Evolutionary conservation across 2,888 invertebrate species (phyloP), one percentile per base, ranked within the genome.

Genomic region (Malachius bipustulatus): DNA sequence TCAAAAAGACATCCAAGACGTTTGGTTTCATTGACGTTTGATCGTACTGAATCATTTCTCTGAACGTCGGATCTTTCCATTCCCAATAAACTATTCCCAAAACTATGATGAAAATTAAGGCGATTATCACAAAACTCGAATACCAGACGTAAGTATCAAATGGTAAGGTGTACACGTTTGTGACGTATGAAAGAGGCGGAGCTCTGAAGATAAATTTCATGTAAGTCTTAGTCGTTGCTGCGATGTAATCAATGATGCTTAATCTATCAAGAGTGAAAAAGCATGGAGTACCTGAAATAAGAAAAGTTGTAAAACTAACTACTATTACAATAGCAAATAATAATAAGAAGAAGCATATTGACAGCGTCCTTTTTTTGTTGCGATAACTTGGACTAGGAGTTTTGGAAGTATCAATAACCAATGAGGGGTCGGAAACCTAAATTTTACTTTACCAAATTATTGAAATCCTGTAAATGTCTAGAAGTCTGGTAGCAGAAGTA

Each of bases 81-180:
- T 39, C 39, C 39, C 39, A 39, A 16, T 16, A 14, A 4, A 31
- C 26, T 2, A 39, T 37, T 2, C 30, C 11, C 12, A 37, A 39
- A 15, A 34, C 24, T 9, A 34, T 29, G 11, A 33, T 14, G 16
- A 34, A 30, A 10, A 27, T 34, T 6, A 37, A 10, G n/a, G n/a
- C 40, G 0, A 72, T 61, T 31, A 75, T 63, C 1, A 67, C 57
- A 6, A 66, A 63, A 28, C 69, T 65, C 2, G 71, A 67, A 27
- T 73, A 47, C 80, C 80, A 81, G 1, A 80, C 79, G 0, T 63
- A 59, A 1, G 58, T 62, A 2, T 70, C 66, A 55, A 81, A 80
- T 0, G 80, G 77, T 2, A 78, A 54, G 0, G 69, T 61, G 56
- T 77, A 80, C 47, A 81, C 72, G 46, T 80, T 81, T 31, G 70